Evolutionary conservation across 2,113 vertebrate species (phyloP).

Genomic region (Nettapus auritus): DNA sequence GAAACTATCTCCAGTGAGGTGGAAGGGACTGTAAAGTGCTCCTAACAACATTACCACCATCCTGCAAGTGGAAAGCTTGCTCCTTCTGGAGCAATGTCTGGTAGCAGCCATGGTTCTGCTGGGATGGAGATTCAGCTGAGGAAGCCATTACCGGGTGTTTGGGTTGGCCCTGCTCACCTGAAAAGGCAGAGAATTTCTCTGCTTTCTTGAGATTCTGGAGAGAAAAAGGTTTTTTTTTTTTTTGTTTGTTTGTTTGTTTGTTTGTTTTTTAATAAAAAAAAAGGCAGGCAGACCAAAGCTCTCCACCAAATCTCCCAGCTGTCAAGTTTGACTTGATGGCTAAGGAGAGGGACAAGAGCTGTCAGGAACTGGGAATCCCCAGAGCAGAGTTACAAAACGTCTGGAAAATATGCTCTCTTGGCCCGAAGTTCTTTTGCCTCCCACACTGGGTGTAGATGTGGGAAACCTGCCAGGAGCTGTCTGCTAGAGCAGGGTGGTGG

Average conservation of each 20-base stretch:
- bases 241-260: not conserved
- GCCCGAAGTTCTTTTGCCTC: not conserved
- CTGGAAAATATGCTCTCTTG: not conserved
- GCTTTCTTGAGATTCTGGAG: not conserved
- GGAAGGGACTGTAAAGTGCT: not conserved
- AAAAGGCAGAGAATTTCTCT: not conserved
- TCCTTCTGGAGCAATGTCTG: accelerated
- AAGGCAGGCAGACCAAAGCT: not conserved
- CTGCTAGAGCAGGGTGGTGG: not conserved
- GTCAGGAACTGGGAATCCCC: not conserved
- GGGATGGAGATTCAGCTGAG: not conserved
- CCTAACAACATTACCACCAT: not conserved
- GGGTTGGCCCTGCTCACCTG: not conserved
- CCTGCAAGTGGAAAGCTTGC: accelerated
- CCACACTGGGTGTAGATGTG: not conserved
- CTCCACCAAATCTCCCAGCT: not conserved
- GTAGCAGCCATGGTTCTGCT: not conserved
- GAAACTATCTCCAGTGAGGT: not conserved
- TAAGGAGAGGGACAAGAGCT: not conserved
- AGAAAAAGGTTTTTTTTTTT: not conserved
- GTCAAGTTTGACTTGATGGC: not conserved
- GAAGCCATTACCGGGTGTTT: not conserved
- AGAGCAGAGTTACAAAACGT: not conserved
- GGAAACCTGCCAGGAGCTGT: not conserved
- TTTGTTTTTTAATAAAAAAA: not conserved